Percentiles rank a stretch among this genome's conserved stretches.
Evolutionary conservation across 2,113 vertebrate genomes (phyloP).

Genomic region (Terrapene triunguis): DNA sequence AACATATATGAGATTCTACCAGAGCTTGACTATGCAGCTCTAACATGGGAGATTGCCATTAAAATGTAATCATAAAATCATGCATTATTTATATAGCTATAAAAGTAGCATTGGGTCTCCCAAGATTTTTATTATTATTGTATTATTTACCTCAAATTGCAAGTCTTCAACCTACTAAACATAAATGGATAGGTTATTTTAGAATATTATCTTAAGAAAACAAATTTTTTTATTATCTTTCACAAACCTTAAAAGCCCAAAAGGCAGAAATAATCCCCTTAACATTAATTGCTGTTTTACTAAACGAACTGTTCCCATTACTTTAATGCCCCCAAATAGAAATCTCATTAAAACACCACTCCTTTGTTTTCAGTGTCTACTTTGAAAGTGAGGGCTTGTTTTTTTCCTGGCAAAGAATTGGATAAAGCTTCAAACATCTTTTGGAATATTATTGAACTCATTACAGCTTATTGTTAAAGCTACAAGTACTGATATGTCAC

Average conservation of each 20-base stretch:
- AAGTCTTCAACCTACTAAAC: slow-evolving; percentile 45
- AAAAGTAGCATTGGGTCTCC: background rate
- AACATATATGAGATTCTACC: slow-evolving; percentile 29
- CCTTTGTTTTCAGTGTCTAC: background rate
- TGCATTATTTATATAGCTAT: slow-evolving; percentile 53
- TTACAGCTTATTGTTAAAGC: background rate
- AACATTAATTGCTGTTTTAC: slow-evolving; percentile 33
- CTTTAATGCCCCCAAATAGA: slow-evolving; percentile 11
- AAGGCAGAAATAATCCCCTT: slow-evolving; percentile 16
- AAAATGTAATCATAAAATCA: slow-evolving; percentile 55
- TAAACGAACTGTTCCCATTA: slow-evolving; percentile 26
- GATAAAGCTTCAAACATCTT: background rate
- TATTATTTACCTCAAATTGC: slow-evolving; percentile 52
- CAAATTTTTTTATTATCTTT: slow-evolving; percentile 31
- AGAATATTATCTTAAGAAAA: slow-evolving; percentile 30
- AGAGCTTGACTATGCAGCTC: slow-evolving; percentile 11
- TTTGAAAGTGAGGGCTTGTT: background rate
- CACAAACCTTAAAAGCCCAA: slow-evolving; percentile 31
- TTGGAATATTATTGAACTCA: background rate
- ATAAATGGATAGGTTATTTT: slow-evolving; percentile 13
- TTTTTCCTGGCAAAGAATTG: background rate
- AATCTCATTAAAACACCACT: slow-evolving; percentile 20
- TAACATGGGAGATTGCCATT: slow-evolving; percentile 19
- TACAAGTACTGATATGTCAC: background rate
- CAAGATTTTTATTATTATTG: slow-evolving; percentile 25